Evolutionary conservation across 2,113 vertebrate species (phyloP), one percentile per base, ranked within the genome.

Genomic region (Herpetotheres cachinnans): DNA sequence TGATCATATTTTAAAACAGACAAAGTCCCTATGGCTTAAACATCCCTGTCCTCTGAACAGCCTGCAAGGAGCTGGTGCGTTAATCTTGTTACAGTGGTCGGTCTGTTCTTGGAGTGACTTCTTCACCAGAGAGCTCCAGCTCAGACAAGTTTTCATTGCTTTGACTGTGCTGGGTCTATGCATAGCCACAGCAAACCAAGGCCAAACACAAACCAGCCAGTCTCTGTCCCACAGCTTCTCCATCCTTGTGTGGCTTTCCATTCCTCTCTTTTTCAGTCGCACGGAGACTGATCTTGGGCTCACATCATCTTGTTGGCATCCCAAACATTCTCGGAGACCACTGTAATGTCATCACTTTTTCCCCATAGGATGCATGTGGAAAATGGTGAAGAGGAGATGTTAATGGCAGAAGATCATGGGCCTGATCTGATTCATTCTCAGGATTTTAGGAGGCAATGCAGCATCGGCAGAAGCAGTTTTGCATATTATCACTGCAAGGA

Each of bases 381-480:
- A 77, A 72, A 82, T 13, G n/a, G 7, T 26, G 91, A 95, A 82
- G 86, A 95, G 63, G 82, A 81, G 24, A 58, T 96, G 73, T 44
- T 94, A 46, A 79, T 94, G 77, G 81, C 38, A 36, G 86, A 91
- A 86, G 93, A 93, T 77, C 34, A 24, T 1, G 38, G 66, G 16
- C 52, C 89, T 59, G 86, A 89, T 95, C 20, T 96, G 81, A 80
- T 91, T 79, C 7, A 65, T 72, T 52, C 89, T 91, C 90, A 82
- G 32, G 54, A 69, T 78, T 46, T 86, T 72, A 66, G 73, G 73
- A 79, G 65, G n/a, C 72, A 46, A 17, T 15, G 50, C 25, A 73
- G 38, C 32, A 38, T 10, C 46, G 88, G n/a, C n/a, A 65, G 32
- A 55, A 74, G 40, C 11, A 59, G 47, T 67, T 96, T 44, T 84